Percentiles rank a stretch among this genome's conserved stretches.
phyloP scores from a whole-genome alignment of 2,888 invertebrate genomes.

The Antheraea yamamai region DNA sequence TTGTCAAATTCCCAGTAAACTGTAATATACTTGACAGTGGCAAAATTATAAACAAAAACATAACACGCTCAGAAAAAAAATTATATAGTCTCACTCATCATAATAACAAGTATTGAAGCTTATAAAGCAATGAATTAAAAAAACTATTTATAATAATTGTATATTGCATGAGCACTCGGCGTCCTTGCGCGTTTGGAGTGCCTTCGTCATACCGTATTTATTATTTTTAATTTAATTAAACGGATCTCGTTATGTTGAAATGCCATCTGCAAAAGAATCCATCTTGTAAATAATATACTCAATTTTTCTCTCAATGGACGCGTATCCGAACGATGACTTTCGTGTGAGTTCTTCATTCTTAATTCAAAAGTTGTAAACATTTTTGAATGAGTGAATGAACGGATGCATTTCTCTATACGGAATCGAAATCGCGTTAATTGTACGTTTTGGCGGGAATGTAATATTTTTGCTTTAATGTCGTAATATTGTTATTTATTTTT shows the following conservation, averaged over 20 bases:
- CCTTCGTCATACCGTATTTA: constrained; percentile 1
- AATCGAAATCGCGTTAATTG: too few relatives aligned
- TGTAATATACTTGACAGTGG: too few relatives aligned
- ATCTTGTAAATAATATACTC: neutral
- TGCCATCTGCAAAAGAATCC: neutral
- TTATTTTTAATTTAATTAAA: constrained; percentile 5
- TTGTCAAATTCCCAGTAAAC: too few relatives aligned
- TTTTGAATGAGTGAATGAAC: too few relatives aligned
- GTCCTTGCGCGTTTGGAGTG: constrained; percentile 5
- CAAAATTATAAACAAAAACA: too few relatives aligned
- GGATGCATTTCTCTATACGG: too few relatives aligned
- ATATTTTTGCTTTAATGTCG: too few relatives aligned
- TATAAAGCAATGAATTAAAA: constrained; percentile 12
- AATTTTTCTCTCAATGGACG: neutral
- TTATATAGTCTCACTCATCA: neutral
- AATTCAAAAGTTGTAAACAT: neutral
- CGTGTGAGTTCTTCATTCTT: neutral
- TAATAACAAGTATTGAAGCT: neutral
- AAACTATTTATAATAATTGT: constrained; percentile 5
- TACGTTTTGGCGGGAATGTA: too few relatives aligned
- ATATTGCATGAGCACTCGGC: neutral
- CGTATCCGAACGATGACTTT: neutral
- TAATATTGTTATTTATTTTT: too few relatives aligned
- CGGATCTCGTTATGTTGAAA: constrained; percentile 4
- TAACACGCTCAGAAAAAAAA: neutral